Evolutionary conservation across 2,113 vertebrate genomes (phyloP).

Genomic region (Trogon surrucura): DNA sequence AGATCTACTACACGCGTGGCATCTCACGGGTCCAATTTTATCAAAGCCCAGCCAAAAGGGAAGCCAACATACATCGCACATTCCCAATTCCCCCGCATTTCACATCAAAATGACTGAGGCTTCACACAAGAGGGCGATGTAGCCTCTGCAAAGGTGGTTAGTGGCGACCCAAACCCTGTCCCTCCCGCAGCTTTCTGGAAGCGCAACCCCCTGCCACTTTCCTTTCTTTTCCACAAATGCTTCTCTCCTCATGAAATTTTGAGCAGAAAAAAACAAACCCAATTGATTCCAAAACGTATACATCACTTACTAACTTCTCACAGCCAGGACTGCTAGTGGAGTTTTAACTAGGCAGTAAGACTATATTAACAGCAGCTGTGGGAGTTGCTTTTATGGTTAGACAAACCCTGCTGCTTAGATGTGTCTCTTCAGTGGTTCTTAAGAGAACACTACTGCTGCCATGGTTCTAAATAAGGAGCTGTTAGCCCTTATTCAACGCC

Average conservation of each 20-base stretch:
- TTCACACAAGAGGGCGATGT: slow-evolving; percentile 74
- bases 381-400: background rate
- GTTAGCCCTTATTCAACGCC: background rate
- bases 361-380: background rate
- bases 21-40: background rate
- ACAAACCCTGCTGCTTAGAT: background rate
- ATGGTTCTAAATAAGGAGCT: background rate
- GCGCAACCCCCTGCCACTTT: background rate
- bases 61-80: background rate
- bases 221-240: background rate
- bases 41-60: background rate
- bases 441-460: background rate
- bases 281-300: background rate
- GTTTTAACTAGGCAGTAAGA: background rate
- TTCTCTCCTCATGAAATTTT: background rate
- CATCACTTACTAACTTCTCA: background rate
- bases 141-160: slow-evolving; percentile 15
- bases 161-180: background rate
- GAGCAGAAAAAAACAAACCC: accelerated
- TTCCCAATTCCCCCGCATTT: background rate
- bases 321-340: background rate
- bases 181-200: accelerated
- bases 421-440: background rate
- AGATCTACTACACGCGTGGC: accelerated
- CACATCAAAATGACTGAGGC: background rate